These are phyloP conservation scores for Condylostylus longicornis DNA, from an alignment of 1,140 invertebrate genomes.

Conservation along the genomic window DNA sequence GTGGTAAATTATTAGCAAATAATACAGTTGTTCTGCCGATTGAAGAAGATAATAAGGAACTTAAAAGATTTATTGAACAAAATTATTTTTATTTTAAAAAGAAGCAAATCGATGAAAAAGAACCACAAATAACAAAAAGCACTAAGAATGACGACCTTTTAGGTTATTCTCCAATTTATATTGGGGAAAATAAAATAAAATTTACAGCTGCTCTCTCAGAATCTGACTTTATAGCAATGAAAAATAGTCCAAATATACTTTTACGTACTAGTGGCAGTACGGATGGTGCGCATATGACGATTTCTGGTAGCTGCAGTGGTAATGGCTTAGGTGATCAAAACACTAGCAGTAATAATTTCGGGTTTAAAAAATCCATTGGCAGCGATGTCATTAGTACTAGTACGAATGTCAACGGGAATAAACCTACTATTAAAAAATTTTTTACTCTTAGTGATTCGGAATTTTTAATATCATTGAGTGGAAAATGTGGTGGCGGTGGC, in stretches of 20 bases:
- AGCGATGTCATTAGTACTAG: too few relatives aligned
- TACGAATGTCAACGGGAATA: constrained; percentile 10
- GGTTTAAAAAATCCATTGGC: too few relatives aligned
- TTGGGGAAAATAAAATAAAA: constrained; percentile 6
- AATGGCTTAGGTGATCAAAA: too few relatives aligned
- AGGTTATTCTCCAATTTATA: background rate
- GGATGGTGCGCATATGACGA: background rate
- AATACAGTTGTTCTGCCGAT: constrained; percentile 20
- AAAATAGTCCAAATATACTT: constrained; percentile 11
- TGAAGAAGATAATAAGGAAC: constrained; percentile 29
- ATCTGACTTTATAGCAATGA: constrained; percentile 26
- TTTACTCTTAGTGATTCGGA: constrained; percentile 28
- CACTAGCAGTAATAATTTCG: too few relatives aligned
- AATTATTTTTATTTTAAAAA: constrained; percentile 30
- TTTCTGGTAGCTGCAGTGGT: too few relatives aligned
- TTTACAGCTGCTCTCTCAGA: constrained; percentile 26
- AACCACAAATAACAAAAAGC: constrained; percentile 3
- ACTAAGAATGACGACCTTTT: too few relatives aligned
- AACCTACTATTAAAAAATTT: constrained; percentile 12
- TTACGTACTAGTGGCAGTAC: constrained; percentile 1
- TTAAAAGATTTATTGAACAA: constrained; percentile 31
- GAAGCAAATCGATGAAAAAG: constrained; percentile 14
- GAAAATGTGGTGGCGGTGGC: too few relatives aligned
- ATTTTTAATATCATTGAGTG: constrained; percentile 20
- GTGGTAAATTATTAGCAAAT: too few relatives aligned